Percentiles rank a stretch among this genome's conserved stretches.
Conservation (phyloP, 2,888 invertebrate species). For the Xanthorhoe spadicearia region DNA sequence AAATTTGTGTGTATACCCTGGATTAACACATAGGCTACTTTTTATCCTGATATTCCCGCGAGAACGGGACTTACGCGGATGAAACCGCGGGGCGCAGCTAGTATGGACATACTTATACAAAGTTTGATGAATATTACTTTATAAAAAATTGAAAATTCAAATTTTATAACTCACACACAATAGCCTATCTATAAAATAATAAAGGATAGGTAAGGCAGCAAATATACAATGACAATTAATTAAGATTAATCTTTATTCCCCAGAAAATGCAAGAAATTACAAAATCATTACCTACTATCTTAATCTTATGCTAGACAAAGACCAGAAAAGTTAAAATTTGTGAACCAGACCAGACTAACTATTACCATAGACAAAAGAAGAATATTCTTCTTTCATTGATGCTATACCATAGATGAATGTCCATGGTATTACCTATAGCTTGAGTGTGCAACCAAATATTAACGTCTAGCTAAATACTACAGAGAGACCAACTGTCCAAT, state of each 20-base stretch:
- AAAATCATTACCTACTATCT: conserved; percentile 33
- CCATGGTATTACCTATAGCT: not conserved
- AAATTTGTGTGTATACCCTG: too few species aligned
- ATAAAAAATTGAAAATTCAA: too few species aligned
- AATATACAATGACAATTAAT: conserved; percentile 5
- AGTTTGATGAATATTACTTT: too few species aligned
- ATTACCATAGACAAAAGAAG: too few species aligned
- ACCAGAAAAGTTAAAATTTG: conserved; percentile 27
- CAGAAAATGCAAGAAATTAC: conserved; percentile 42
- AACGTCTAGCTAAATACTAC: not conserved
- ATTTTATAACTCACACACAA: too few species aligned
- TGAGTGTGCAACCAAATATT: not conserved
- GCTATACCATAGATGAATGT: too few species aligned
- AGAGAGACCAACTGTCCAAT: not conserved
- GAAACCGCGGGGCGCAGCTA: too few species aligned
- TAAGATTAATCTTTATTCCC: conserved; percentile 41
- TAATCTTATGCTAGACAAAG: conserved; percentile 29
- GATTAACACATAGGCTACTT: too few species aligned
- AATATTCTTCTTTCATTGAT: too few species aligned
- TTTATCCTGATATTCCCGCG: too few species aligned
- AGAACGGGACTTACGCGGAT: too few species aligned
- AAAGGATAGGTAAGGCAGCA: not conserved
- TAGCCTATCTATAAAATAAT: not conserved
- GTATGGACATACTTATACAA: too few species aligned
- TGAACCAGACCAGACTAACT: not conserved